phyloP scores from a whole-genome alignment of 2,113 vertebrate species.

The Lophotis ruficrista region DNA sequence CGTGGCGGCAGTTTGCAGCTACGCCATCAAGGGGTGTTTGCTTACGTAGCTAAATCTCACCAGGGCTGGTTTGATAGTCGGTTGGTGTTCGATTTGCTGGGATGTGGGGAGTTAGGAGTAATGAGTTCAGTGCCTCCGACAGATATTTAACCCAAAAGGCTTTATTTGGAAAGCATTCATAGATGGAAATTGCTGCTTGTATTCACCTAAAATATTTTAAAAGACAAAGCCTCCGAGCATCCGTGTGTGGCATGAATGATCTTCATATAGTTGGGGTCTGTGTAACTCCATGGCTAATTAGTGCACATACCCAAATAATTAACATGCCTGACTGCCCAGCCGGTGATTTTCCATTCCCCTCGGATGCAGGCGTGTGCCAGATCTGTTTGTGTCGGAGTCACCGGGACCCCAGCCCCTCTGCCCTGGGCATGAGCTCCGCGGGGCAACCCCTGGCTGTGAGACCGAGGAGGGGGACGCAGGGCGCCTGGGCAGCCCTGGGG shows the following conservation, averaged over 20 bases:
- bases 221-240: not conserved
- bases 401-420: rapidly evolving
- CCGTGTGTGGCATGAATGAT: not conserved
- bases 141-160: not conserved
- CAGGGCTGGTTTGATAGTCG: not conserved
- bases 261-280: not conserved
- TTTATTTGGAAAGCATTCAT: not conserved
- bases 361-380: rapidly evolving
- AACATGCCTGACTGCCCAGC: not conserved
- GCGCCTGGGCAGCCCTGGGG: not conserved
- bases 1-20: not conserved
- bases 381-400: not conserved
- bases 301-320: not conserved
- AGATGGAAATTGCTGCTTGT: not conserved
- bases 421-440: not conserved
- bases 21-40: not conserved
- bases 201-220: not conserved
- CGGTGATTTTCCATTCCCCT: not conserved
- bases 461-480: not conserved
- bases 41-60: not conserved
- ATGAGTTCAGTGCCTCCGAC: not conserved
- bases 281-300: not conserved
- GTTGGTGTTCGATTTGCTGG: not conserved
- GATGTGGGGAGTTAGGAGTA: not conserved
- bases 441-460: not conserved